Evolutionary conservation across 2,797 vertebrate genomes (phyloP).

Genomic region (Avahi laniger): DNA sequence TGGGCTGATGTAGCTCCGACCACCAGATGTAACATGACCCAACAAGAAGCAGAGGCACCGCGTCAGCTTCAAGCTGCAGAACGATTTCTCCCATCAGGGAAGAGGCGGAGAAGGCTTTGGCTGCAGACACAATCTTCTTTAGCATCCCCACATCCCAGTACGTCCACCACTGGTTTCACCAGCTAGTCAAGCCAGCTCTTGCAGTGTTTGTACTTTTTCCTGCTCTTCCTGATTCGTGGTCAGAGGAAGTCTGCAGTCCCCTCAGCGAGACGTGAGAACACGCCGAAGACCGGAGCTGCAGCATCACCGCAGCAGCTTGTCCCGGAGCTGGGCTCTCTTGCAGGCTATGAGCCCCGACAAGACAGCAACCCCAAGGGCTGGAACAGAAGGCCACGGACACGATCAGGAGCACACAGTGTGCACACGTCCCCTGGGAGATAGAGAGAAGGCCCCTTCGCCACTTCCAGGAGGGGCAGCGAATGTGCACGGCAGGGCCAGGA

Average conservation of each 20-base stretch:
- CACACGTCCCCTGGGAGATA: accelerated
- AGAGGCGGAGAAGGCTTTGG: accelerated
- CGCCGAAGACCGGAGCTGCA: accelerated
- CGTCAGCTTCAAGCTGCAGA: not conserved
- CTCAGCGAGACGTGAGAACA: accelerated
- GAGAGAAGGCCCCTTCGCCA: not conserved
- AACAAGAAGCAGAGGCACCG: accelerated
- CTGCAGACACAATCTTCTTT: accelerated
- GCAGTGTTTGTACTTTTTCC: not conserved
- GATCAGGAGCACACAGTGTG: not conserved
- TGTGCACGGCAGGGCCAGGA: not conserved
- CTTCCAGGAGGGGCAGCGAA: not conserved
- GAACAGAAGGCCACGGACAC: not conserved
- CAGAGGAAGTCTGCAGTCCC: too few species aligned
- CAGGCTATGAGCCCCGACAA: not conserved
- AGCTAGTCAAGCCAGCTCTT: not conserved
- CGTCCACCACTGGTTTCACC: too few species aligned
- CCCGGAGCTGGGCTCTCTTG: not conserved
- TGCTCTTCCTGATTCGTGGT: not conserved
- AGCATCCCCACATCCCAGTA: not conserved
- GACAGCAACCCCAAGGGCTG: not conserved
- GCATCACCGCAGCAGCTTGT: not conserved
- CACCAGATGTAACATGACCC: not conserved
- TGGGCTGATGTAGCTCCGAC: not conserved
- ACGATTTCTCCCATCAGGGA: not conserved